A percentile compares a stretch with the other conserved stretches of the same genome.
These are phyloP conservation scores for Hyles vespertilio DNA, from an alignment of 1,140 invertebrate species.

Conservation along the genomic window DNA sequence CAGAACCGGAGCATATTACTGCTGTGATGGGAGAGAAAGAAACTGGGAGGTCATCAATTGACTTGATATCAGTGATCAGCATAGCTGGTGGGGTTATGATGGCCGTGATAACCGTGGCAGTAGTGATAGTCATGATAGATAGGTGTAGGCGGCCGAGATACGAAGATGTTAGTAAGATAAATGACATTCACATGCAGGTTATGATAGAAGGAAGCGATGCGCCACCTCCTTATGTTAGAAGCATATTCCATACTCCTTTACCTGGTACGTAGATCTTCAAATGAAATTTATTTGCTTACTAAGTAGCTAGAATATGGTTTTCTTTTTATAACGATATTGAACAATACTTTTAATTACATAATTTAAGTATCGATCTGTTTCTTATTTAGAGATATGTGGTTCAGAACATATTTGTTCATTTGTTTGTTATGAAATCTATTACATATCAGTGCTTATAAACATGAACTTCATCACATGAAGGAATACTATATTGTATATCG, in stretches of 20 bases:
- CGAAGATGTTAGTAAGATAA: slow-evolving; percentile 62
- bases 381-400: too few relatives aligned
- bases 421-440: too few relatives aligned
- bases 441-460: too few relatives aligned
- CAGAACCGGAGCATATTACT: slow-evolving; percentile 75
- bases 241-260: slow-evolving; percentile 76
- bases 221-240: slow-evolving; percentile 67
- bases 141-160: slow-evolving; percentile 59
- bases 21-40: slow-evolving; percentile 68
- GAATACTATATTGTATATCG: neutral
- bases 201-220: slow-evolving; percentile 66
- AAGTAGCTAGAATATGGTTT: too few relatives aligned
- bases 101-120: slow-evolving; percentile 68
- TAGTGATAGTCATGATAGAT: slow-evolving; percentile 69
- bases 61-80: slow-evolving; percentile 69
- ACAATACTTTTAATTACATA: too few relatives aligned
- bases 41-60: slow-evolving; percentile 53
- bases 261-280: slow-evolving; percentile 61
- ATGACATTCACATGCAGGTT: slow-evolving; percentile 65
- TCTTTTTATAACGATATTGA: too few relatives aligned
- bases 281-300: too few relatives aligned
- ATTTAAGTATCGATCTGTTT: too few relatives aligned
- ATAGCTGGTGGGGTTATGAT: slow-evolving; percentile 70
- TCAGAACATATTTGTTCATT: too few relatives aligned
- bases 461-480: too few relatives aligned